Conservation (phyloP, 1,140 invertebrate species). For the Drosophila dunni region DNA sequence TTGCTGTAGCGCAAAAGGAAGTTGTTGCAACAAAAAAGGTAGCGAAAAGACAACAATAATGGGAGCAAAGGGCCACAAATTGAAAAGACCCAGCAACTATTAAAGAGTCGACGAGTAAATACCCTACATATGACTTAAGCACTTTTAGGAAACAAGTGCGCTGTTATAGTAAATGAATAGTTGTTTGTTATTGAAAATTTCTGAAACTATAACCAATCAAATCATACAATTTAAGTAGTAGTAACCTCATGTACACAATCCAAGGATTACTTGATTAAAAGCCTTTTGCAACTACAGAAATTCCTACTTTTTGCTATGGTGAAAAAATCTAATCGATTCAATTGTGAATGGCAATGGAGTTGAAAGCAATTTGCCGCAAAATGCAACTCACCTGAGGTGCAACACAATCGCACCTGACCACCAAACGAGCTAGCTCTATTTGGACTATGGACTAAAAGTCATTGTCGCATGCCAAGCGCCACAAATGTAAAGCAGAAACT, state of each 20-base stretch:
- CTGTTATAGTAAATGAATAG: too few relatives aligned
- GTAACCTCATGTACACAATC: not conserved
- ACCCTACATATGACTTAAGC: not conserved
- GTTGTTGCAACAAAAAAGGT: slow-evolving; percentile 41
- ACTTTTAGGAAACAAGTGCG: too few relatives aligned
- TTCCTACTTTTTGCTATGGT: not conserved
- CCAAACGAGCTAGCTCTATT: not conserved
- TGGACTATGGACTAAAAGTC: not conserved
- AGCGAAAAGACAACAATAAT: slow-evolving; percentile 23
- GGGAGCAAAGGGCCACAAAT: slow-evolving; percentile 24
- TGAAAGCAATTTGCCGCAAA: slow-evolving; percentile 8
- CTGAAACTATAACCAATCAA: too few relatives aligned
- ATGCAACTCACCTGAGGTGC: not conserved
- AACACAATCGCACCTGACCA: not conserved
- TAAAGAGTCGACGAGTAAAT: slow-evolving; percentile 1
- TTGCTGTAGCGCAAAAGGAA: slow-evolving; percentile 51
- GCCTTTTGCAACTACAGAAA: not conserved
- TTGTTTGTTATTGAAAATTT: too few relatives aligned
- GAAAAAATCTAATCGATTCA: not conserved
- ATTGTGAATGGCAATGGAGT: not conserved
- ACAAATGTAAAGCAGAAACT: slow-evolving; percentile 34
- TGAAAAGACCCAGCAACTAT: not conserved
- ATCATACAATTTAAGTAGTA: too few relatives aligned
- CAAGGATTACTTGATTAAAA: not conserved
- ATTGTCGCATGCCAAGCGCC: slow-evolving; percentile 13